Evolutionary conservation across 2,113 vertebrate species (phyloP), one percentile per base, ranked within the genome.

Genomic region (Tangachromis dhanisi): DNA sequence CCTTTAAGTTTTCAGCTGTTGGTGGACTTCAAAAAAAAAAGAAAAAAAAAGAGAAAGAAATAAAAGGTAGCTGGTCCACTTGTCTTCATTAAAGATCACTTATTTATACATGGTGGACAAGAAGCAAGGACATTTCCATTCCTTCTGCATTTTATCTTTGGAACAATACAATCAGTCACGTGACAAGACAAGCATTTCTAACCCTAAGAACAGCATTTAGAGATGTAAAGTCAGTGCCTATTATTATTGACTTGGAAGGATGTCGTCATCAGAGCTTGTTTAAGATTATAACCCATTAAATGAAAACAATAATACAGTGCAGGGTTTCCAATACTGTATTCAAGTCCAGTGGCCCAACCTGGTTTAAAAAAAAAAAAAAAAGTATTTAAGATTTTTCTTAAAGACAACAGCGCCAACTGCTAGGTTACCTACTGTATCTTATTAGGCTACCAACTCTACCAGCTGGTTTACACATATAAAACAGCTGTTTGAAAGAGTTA

Each of bases 121-220:
- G 17, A 35, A 5, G 8, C 6, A 1, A 78, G 49, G 54, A 53
- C n/a, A 16, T 19, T 1, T 49, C 9, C 53, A 40, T 33, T 66
- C 73, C 8, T 55, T 12, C 81, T 26, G 51, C 6, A 7, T 38
- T 45, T 92, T n/a, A 78, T 92, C 82, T 93, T 93, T 90, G 88
- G 89, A 88, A 63, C 51, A 85, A 68, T 21, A 88, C 83, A 83
- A 83, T 78, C 82, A 38, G 19, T 88, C 63, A 40, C 78, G 47
- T 81, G 63, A 51, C 49, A 6, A 45, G 61, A 51, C 54, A 5
- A 47, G 59, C 29, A 26, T 55, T 47, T 68, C 51, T 31, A 9
- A 68, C 80, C 51, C 83, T 80, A 49, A 49, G 10, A 82, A 49
- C 6, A 51, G 16, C 2, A 5, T 73, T 71, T 73, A 63, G 42